Conservation (phyloP, 2,113 vertebrate genomes). For the Tychaedon coryphoeus region DNA sequence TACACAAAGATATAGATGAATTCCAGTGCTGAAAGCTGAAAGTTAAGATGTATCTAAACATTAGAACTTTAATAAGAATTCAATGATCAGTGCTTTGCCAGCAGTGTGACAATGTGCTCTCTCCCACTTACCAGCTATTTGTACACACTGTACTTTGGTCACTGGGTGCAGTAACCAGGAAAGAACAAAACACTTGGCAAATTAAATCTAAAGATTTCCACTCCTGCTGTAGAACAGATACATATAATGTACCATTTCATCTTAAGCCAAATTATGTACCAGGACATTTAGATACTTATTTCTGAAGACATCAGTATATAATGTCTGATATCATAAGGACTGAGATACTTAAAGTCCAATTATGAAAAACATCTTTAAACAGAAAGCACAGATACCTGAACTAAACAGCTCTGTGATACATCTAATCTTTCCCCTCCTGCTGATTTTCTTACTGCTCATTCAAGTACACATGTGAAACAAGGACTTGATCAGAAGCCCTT, state of each 20-base stretch:
- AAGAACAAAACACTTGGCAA: not conserved
- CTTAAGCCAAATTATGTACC: conserved; percentile 14
- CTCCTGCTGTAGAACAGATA: conserved; percentile 8
- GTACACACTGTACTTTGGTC: not conserved
- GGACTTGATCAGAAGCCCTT: not conserved
- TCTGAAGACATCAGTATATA: not conserved
- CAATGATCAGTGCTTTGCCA: not conserved
- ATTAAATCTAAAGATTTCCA: conserved; percentile 14
- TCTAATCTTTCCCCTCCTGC: not conserved
- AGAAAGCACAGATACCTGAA: not conserved
- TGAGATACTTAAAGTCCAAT: not conserved
- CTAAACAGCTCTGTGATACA: not conserved
- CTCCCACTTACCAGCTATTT: not conserved
- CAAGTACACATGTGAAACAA: not conserved
- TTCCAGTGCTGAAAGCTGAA: not conserved
- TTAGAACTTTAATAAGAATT: not conserved
- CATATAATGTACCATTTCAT: not conserved
- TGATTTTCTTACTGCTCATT: not conserved
- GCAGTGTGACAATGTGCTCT: not conserved
- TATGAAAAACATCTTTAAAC: not conserved
- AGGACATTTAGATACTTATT: not conserved
- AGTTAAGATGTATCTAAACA: not conserved
- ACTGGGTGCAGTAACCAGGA: not conserved
- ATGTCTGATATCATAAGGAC: not conserved
- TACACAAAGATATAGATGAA: not conserved